Evolutionary conservation across 2,797 vertebrate genomes (phyloP).

Genomic region (Schizopygopsis malacanthus): DNA sequence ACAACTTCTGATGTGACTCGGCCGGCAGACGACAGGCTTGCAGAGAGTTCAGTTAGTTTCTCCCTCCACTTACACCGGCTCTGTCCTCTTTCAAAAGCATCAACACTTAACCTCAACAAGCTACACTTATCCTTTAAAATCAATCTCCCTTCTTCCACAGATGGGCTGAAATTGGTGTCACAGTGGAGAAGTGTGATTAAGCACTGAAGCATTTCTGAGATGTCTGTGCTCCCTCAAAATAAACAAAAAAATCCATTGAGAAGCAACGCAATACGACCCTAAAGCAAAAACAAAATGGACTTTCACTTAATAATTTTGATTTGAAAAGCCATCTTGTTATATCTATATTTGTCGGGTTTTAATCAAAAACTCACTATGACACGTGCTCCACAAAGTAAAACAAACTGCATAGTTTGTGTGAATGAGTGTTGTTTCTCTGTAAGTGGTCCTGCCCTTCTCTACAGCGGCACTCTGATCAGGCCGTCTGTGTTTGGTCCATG

Average conservation of each 20-base stretch:
- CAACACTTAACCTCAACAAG: slow-evolving; percentile 17
- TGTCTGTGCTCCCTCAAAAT: background rate
- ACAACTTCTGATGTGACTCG: slow-evolving; percentile 62
- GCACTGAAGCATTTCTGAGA: background rate
- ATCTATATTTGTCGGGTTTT: background rate
- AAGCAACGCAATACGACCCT: background rate
- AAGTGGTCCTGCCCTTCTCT: slow-evolving; percentile 29
- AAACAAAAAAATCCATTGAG: background rate
- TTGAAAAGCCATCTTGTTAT: background rate
- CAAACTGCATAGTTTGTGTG: slow-evolving; percentile 8
- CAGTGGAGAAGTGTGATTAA: slow-evolving; percentile 28
- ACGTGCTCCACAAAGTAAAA: slow-evolving; percentile 6
- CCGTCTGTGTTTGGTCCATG: slow-evolving; percentile 46
- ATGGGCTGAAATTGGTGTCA: background rate
- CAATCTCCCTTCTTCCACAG: background rate
- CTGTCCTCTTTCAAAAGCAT: slow-evolving; percentile 31
- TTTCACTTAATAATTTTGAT: background rate
- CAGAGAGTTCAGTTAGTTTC: slow-evolving; percentile 51
- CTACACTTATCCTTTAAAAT: slow-evolving; percentile 32
- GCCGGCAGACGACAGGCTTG: slow-evolving; percentile 51
- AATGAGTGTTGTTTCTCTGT: slow-evolving; percentile 34
- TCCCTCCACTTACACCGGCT: slow-evolving; percentile 48
- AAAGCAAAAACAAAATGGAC: background rate
- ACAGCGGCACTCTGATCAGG: slow-evolving; percentile 39
- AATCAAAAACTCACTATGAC: slow-evolving; percentile 27